Evolutionary conservation across 2,113 vertebrate species (phyloP).

Genomic region (Heteronetta atricapilla): DNA sequence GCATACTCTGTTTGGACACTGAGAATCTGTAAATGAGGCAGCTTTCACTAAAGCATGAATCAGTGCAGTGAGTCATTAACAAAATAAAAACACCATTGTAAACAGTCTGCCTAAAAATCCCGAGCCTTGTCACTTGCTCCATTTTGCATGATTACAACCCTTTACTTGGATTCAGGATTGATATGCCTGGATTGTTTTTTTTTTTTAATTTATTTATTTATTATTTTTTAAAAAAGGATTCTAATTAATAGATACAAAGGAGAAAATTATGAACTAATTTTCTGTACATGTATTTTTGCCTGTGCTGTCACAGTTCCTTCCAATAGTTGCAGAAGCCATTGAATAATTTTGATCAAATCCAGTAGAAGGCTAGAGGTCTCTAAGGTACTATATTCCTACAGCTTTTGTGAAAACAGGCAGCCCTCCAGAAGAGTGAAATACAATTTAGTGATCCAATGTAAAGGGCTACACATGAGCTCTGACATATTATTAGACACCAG

Average conservation of each 20-base stretch:
- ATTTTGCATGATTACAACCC: not conserved
- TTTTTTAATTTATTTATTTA: too few species aligned
- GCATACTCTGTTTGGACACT: not conserved
- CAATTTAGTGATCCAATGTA: not conserved
- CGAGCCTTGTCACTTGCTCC: not conserved
- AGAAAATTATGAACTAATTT: not conserved
- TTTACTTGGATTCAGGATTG: not conserved
- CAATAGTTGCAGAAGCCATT: not conserved
- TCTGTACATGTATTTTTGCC: not conserved
- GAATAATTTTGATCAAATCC: not conserved
- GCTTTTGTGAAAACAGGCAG: conserved; percentile 6
- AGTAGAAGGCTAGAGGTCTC: not conserved
- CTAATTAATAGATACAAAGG: not conserved
- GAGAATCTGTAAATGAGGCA: not conserved
- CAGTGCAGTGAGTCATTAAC: not conserved
- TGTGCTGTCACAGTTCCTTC: not conserved
- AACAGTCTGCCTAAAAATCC: not conserved
- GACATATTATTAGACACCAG: not conserved
- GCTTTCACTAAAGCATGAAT: conserved; percentile 33
- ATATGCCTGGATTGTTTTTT: not conserved
- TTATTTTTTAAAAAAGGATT: not conserved
- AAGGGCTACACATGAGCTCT: not conserved
- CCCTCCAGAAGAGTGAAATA: not conserved
- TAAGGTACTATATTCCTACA: not conserved
- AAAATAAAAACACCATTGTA: conserved; percentile 40